These are phyloP conservation scores for Aleadryas rufinucha DNA, from an alignment of 2,113 vertebrate species.

Conservation along the genomic window DNA sequence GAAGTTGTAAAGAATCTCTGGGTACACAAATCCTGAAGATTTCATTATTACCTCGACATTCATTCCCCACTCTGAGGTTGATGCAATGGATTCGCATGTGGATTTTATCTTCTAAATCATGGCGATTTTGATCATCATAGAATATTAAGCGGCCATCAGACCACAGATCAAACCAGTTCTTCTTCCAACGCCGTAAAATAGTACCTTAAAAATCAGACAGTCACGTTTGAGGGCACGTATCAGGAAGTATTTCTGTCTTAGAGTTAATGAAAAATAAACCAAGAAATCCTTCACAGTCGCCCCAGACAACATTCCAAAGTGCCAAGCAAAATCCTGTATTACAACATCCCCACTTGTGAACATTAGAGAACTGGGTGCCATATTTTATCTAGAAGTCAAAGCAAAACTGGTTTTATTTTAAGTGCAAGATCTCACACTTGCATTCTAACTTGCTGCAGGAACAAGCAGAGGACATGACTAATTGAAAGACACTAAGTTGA, in stretches of 20 bases:
- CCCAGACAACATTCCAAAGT: not conserved
- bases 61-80: conserved; percentile 82
- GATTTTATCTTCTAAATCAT: conserved; percentile 88
- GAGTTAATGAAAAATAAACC: not conserved
- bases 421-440: not conserved
- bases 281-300: not conserved
- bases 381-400: not conserved
- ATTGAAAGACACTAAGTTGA: not conserved
- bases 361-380: not conserved
- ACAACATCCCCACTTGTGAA: not conserved
- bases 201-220: conserved; percentile 76
- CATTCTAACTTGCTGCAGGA: not conserved
- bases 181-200: conserved; percentile 94
- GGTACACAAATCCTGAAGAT: not conserved
- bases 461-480: not conserved
- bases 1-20: not conserved
- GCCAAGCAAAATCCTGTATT: not conserved
- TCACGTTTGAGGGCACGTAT: not conserved
- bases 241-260: not conserved
- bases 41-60: conserved; percentile 81
- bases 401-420: not conserved
- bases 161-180: conserved; percentile 97
- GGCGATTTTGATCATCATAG: conserved; percentile 86
- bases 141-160: conserved; percentile 89
- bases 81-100: conserved; percentile 92